A percentile compares a stretch with the other conserved stretches of the same genome.
Evolutionary conservation across 1,140 invertebrate species (phyloP).

Genomic region (Palaemon carinicauda): DNA sequence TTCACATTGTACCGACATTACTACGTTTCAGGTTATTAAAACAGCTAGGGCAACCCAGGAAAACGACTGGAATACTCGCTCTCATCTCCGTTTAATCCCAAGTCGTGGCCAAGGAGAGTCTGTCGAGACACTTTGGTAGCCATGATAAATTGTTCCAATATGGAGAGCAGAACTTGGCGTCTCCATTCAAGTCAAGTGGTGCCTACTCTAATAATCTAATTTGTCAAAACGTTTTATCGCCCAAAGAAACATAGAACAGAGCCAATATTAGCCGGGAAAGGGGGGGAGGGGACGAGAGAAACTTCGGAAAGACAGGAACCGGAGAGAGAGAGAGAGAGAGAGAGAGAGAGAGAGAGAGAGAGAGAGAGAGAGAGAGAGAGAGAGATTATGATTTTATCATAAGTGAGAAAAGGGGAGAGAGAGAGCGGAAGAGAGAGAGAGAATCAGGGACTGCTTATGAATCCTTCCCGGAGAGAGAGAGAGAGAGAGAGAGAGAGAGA

Average conservation of each 20-base stretch:
- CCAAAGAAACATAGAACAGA: slow-evolving; percentile 59
- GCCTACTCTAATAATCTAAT: slow-evolving; percentile 60
- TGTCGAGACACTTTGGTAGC: not conserved
- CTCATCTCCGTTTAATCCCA: not conserved
- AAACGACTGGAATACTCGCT: no score
- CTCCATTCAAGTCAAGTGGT: slow-evolving; percentile 58
- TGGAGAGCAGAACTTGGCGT: slow-evolving; percentile 42
- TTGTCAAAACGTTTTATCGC: slow-evolving; percentile 60
- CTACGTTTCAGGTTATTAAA: not conserved
- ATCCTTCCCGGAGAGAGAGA: not conserved
- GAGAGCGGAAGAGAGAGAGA: not conserved
- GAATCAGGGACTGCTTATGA: not conserved
- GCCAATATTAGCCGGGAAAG: slow-evolving; percentile 55
- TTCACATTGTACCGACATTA: not conserved
- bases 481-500: not conserved
- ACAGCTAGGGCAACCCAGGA: no score
- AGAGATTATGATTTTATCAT: no score
- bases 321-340: not conserved
- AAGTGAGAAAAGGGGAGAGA: not conserved
- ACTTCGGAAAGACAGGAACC: not conserved
- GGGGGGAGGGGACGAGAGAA: not conserved
- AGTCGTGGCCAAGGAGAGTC: not conserved
- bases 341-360: not conserved
- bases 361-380: not conserved
- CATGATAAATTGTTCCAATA: slow-evolving; percentile 58